phyloP scores from a whole-genome alignment of 1,140 invertebrate genomes.

The Bombus ignitus region DNA sequence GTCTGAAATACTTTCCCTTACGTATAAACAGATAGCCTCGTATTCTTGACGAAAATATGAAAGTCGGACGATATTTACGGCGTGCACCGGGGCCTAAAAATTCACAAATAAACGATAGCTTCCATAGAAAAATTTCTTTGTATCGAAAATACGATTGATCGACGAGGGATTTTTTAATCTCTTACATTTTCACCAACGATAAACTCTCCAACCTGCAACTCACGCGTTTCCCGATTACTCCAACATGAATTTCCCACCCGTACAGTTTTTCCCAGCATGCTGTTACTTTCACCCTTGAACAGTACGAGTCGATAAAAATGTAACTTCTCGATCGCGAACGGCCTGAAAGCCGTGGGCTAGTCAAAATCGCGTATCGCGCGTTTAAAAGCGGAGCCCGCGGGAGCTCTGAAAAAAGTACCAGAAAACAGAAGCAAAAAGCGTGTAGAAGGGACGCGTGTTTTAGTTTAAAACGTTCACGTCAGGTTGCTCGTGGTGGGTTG shows the following conservation, averaged over 20 bases:
- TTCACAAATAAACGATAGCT: no score
- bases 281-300: not conserved
- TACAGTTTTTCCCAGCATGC: not conserved
- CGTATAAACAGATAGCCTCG: not conserved
- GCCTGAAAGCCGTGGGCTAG: not conserved
- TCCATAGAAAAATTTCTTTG: no score
- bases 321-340: not conserved
- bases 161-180: no score
- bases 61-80: no score
- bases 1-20: slow-evolving; percentile 36
- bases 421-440: not conserved
- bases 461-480: slow-evolving; percentile 65
- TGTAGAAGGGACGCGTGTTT: slow-evolving; percentile 41
- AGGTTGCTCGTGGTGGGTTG: slow-evolving; percentile 60
- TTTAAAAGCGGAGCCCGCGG: slow-evolving; percentile 4
- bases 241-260: not conserved
- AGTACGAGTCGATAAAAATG: not conserved
- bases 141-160: no score
- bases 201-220: no score
- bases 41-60: no score
- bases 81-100: no score
- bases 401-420: slow-evolving; percentile 27
- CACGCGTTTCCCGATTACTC: not conserved
- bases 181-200: no score
- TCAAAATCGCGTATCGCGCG: slow-evolving; percentile 6